Percentiles rank a stretch among this genome's conserved stretches.
These are phyloP conservation scores for Malurus elegans DNA, from an alignment of 2,113 vertebrate genomes.

Conservation along the genomic window DNA sequence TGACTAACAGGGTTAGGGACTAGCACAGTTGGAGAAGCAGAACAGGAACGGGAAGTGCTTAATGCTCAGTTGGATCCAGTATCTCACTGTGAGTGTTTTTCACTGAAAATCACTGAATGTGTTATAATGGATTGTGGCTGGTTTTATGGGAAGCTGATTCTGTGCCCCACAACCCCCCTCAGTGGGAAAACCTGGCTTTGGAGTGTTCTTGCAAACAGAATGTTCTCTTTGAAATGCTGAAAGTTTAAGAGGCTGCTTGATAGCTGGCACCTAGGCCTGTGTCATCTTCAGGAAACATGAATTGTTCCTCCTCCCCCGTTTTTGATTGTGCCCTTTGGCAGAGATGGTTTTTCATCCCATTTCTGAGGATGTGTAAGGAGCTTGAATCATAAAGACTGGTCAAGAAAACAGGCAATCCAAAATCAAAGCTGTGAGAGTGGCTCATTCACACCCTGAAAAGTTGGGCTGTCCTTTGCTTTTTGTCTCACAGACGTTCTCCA, in stretches of 20 bases:
- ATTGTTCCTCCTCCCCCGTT: background rate
- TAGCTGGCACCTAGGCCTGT: background rate
- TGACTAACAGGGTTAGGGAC: slow-evolving; percentile 30
- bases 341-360: background rate
- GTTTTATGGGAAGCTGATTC: background rate
- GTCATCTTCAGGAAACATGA: background rate
- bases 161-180: background rate
- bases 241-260: background rate
- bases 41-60: slow-evolving; percentile 12
- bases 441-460: background rate
- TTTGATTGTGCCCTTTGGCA: background rate
- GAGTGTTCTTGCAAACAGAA: background rate
- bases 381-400: background rate
- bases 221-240: background rate
- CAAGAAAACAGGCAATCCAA: background rate
- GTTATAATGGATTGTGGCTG: background rate
- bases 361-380: background rate
- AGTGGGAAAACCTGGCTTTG: background rate
- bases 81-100: background rate
- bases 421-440: background rate
- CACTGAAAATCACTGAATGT: background rate
- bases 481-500: background rate
- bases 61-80: background rate
- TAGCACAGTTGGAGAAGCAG: background rate
- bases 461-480: background rate